Evolutionary conservation across 2,888 invertebrate species (phyloP), one percentile per base, ranked within the genome.

Genomic region (Hypsopygia costalis): DNA sequence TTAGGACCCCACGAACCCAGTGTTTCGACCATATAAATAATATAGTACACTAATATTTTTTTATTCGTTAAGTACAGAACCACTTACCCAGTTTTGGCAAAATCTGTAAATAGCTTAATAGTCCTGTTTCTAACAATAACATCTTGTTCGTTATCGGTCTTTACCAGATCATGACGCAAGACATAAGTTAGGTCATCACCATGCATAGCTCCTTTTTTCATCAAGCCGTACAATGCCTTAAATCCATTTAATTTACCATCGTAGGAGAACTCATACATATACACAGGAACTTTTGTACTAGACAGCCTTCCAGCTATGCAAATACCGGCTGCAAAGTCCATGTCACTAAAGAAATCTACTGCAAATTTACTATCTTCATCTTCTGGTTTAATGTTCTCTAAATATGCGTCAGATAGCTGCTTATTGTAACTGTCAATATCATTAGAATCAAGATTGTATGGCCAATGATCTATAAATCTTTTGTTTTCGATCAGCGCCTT

Each of bases 51-150:
- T n/a, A n/a, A n/a, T n/a, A n/a, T n/a, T n/a, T n/a, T n/a, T n/a
- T n/a, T n/a, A n/a, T n/a, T n/a, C n/a, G n/a, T n/a, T n/a, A n/a
- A n/a, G n/a, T n/a, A n/a, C n/a, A n/a, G n/a, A 22, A 30, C 10
- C 29, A 52, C 59, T 49, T 60, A 80, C 81, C 72, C 55, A 29
- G 59, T 60, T 58, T 75, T 81, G 1, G 73, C 75, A 44, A 80
- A 74, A 44, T 72, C 55, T 0, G 78, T 73, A 72, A 75, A 78
- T 62, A 81, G 56, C 35, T 58, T 69, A 1, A 63, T 59, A 25
- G 77, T 47, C 40, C 55, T 53, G n/a, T 53, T 49, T 41, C 58
- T 52, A 1, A 65, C 51, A 27, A 57, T 29, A 29, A 47, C 44
- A 34, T 63, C 57, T 28, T 57, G 47, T 16, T 51, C 49, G 7